These are phyloP conservation scores for Rousettus madagascariensis DNA, from an alignment of 2,797 vertebrate genomes.

Conservation along the genomic window DNA sequence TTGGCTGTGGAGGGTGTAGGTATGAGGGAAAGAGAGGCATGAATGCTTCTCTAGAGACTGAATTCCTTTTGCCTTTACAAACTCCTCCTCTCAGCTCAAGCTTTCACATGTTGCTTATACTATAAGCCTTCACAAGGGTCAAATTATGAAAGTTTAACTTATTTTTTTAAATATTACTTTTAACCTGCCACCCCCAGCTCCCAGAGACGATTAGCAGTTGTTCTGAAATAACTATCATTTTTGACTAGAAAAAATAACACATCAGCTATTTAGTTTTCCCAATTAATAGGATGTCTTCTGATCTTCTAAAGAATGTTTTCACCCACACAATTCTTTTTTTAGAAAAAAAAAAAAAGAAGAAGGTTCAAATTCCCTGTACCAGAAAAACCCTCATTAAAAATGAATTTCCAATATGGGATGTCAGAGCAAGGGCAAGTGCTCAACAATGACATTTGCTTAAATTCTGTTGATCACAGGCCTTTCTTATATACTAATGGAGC, in stretches of 20 bases:
- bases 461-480: conserved; percentile 56
- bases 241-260: conserved; percentile 49
- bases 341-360: background rate
- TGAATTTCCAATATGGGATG: conserved; percentile 67
- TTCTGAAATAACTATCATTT: conserved; percentile 70
- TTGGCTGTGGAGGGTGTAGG: background rate
- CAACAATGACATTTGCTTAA: conserved; percentile 3
- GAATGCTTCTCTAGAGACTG: conserved; percentile 67
- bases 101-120: conserved; percentile 65
- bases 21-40: background rate
- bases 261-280: conserved; percentile 58
- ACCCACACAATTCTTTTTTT: conserved; percentile 44
- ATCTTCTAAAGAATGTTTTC: conserved; percentile 72
- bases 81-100: conserved; percentile 43
- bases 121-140: conserved; percentile 75
- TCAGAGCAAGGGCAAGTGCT: conserved; percentile 45
- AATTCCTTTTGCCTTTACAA: conserved; percentile 73
- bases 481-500: conserved; percentile 70
- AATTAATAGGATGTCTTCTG: conserved; percentile 70
- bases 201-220: background rate
- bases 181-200: conserved; percentile 69
- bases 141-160: conserved; percentile 79
- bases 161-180: conserved; percentile 78
- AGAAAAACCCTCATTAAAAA: conserved; percentile 78
- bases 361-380: conserved; percentile 41